Conservation (phyloP, 2,113 vertebrate genomes). For the Peromyscus maniculatus region DNA sequence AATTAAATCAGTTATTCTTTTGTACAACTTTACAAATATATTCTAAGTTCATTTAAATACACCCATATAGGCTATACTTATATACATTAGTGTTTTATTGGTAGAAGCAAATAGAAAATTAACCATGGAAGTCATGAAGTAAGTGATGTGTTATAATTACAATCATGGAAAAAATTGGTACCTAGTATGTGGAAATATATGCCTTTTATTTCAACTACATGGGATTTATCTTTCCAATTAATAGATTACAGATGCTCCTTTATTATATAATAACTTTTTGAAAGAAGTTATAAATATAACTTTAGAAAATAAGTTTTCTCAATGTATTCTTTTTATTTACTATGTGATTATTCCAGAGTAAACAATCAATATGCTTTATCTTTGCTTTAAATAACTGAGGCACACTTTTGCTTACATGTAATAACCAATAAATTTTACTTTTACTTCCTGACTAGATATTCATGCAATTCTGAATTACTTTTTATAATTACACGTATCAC, state of each 20-base stretch:
- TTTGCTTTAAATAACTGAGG: neutral
- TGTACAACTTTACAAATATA: neutral
- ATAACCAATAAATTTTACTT: neutral
- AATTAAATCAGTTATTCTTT: constrained; percentile 29
- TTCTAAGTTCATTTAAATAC: constrained; percentile 32
- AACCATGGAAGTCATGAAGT: neutral
- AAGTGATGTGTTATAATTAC: neutral
- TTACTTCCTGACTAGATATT: neutral
- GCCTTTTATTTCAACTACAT: neutral
- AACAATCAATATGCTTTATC: neutral
- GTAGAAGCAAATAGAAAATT: constrained; percentile 26
- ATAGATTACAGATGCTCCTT: neutral
- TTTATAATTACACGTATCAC: neutral
- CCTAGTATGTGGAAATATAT: neutral
- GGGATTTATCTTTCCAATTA: neutral
- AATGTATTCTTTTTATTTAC: neutral
- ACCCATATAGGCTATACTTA: neutral
- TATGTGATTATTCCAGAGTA: neutral
- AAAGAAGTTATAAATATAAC: neutral
- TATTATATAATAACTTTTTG: constrained; percentile 26
- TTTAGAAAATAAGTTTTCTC: constrained; percentile 27
- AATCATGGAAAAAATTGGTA: constrained; percentile 3
- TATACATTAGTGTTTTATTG: neutral
- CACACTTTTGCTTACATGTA: neutral
- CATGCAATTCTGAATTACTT: neutral